Evolutionary conservation across 2,113 vertebrate species (phyloP), one percentile per base, ranked within the genome.

Genomic region (Pelusios castaneus): DNA sequence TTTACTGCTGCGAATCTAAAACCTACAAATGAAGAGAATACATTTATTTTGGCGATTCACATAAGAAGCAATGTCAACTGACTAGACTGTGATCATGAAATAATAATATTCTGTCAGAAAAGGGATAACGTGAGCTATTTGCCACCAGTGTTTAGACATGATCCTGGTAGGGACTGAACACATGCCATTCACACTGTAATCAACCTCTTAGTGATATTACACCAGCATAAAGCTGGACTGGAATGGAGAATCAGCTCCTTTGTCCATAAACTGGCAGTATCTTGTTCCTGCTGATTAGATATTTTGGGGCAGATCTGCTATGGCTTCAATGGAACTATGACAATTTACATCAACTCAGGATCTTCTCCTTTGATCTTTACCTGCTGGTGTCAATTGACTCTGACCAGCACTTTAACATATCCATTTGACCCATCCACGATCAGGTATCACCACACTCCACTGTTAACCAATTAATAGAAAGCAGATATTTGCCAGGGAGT

Each of bases 401-500:
- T 92, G 24, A 54, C 41, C 75, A 41, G 41, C 89, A 89, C 25
- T 78, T 94, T 84, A 27, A 95, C 10, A 0, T 31, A 49, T 63
- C 25, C 55, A 73, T 90, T 96, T 73, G 77, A 95, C 89, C 73
- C 93, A 73, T 14, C 49, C 14, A 16, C 89, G 90, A 80, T 86
- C 91, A 92, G 19, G 45, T 80, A 19, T 80, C 73, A 89, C 91
- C 80, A 88, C 90, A 12, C 82, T 87, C 43, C 87, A 70, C n/a
- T 67, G 56, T 84, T 70, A 94, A 85, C 84, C 82, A 91, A 87
- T 73, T 85, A 58, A 45, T 75, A 84, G 31, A 91, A 89, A 91
- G 85, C 88, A 89, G 92, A 93, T 94, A 49, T 52, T 91, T 56
- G 90, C 29, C 51, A 87, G 84, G 52, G 21, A 85, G 2, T 13